Base-by-base conservation (phyloP, 1,140 invertebrate species). In the Heliconius hermathena region DNA sequence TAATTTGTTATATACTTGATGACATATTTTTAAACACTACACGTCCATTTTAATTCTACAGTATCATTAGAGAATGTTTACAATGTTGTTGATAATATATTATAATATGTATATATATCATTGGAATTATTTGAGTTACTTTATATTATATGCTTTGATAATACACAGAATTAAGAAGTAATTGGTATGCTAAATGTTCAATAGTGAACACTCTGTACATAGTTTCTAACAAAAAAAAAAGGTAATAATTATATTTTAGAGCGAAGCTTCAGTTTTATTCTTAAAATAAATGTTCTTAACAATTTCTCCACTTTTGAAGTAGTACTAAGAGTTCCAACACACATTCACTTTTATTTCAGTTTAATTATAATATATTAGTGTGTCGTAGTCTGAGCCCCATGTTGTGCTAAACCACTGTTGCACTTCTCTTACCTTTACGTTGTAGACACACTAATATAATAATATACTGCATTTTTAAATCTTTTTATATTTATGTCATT, bases 31-130 rank as follows among this genome's bases (percentile, higher is more conserved):
- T 57, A 22, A 22, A n/a, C 4, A 72, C 70, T 77, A 77, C 29
- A 71, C 70, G 72, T 52, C 20, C 71, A 77, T 54, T 36, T 46
- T 77, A 77, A 13, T 72, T 54, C 70, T 77, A 77, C 11, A 22
- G 60, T 26, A 66, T 4, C 11, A 66, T 66, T 22, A 26, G 9
- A 29, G n/a, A 26, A 60, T 60, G 22, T 60, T 60, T 57, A 57
- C 54, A 57, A 6, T 18, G 29, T 29, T 33, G 29, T 29, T 2
- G 29, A 29, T 29, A 29, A 29, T 29, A 33, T 33, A 33, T 3
- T 33, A 33, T 22, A 22, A n/a, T 57, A 57, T 57, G 1, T 5
- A 18, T n/a, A n/a, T 18, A 18, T 57, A 57, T 57, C n/a, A 57
- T 57, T 57, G 54, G 54, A 57, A 57, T 57, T 57, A 57, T 22